Evolutionary conservation across 2,888 invertebrate genomes (phyloP), one percentile per base, ranked within the genome.

Genomic region (Apotomis turbidana): DNA sequence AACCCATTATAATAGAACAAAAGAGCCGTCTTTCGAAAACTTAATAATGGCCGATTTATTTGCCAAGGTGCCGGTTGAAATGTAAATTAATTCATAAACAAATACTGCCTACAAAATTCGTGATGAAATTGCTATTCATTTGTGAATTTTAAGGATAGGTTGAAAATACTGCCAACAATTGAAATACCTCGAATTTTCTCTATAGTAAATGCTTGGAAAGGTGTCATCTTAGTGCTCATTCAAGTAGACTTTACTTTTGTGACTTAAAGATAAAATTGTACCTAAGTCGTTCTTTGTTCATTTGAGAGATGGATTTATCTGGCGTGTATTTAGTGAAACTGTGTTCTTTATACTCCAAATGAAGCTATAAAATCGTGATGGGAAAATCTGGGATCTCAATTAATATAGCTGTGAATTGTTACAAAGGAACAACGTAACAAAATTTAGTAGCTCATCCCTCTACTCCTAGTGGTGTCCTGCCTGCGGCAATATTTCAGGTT

Each of bases 1-100:
- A 51, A 61, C 49, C 67, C 51, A 67, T 71, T 67, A 61, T 71
- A 6, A 13, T 67, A 8, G 15, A 6, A 62, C 71, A 71, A 71
- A 67, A 55, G 57, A 12, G 49, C 55, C 61, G 57, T 58, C 67
- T 71, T 66, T 66, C 55, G 13, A 51, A 71, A 67, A 71, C 67
- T 61, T 67, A 71, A 71, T 71, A 71, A 71, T 71, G 67, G 61
- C 61, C 61, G 67, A 71, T 71, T 68, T 68, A 71, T 71, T 71
- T 62, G 71, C 61, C 51, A 68, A 71, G 57, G 67, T 62, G 51
- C 67, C 57, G 57, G 60, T 71, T 70, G 51, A 68, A 67, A 68
- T 71, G 71, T 71, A 71, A 71, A 71, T 71, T 61, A 71, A 71
- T 71, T 71, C 71, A 71, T 71, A 62, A 68, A 71, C 71, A 71